Conservation (phyloP, 2,113 vertebrate genomes). For the Anhinga anhinga region DNA sequence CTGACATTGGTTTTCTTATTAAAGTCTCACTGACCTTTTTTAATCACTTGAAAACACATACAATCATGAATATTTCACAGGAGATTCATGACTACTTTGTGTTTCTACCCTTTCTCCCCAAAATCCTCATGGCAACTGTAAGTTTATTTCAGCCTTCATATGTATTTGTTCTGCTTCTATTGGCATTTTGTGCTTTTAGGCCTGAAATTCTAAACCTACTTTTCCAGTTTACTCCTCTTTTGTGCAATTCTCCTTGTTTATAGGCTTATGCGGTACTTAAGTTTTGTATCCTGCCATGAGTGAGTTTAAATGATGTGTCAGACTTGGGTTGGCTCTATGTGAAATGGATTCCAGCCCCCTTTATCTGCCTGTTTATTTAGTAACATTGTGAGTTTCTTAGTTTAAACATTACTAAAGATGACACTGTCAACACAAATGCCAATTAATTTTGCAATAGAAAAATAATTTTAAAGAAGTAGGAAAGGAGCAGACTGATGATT, state of each 20-base stretch:
- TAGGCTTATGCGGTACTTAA: background rate
- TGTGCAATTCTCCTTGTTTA: background rate
- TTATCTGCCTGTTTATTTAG: background rate
- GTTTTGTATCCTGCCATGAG: background rate
- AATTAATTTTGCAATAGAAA: background rate
- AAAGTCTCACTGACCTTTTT: background rate
- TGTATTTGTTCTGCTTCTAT: background rate
- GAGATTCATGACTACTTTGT: background rate
- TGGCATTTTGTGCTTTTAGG: background rate
- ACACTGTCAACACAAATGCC: background rate
- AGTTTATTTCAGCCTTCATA: background rate
- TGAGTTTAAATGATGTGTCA: background rate
- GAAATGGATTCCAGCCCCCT: background rate
- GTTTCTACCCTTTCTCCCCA: background rate
- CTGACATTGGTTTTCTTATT: background rate
- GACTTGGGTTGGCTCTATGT: background rate
- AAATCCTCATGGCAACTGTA: background rate
- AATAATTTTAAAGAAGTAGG: slow-evolving; percentile 3
- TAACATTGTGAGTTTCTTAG: background rate
- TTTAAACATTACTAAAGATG: background rate
- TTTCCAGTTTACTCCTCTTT: background rate
- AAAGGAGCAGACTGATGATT: slow-evolving; percentile 36
- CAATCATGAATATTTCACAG: background rate
- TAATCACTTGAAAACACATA: background rate
- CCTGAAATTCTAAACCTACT: background rate